Evolutionary conservation across 2,797 vertebrate genomes (phyloP).

Genomic region (Sciurus vulgaris): DNA sequence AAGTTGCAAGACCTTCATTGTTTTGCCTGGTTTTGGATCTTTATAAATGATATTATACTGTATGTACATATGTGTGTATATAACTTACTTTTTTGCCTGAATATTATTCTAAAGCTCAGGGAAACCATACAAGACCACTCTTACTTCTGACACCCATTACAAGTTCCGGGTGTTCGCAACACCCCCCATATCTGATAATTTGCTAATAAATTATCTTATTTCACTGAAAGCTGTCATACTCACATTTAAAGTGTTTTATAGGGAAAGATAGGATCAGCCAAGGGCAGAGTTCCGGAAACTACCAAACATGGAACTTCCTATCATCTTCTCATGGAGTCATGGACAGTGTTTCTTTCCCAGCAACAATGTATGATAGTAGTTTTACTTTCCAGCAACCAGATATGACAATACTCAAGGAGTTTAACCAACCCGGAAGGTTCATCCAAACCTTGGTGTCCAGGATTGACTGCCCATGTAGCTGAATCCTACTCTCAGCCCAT

Average conservation of each 20-base stretch:
- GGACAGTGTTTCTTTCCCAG: not conserved
- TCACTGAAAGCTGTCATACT: not conserved
- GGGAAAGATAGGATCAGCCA: not conserved
- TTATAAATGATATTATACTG: not conserved
- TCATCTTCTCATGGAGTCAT: not conserved
- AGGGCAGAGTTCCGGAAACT: not conserved
- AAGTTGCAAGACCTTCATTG: not conserved
- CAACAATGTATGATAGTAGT: not conserved
- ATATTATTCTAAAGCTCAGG: not conserved
- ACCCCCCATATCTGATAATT: not conserved
- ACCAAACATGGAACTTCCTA: not conserved
- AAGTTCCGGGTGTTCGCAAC: not conserved
- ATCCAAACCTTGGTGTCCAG: not conserved
- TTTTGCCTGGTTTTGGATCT: not conserved
- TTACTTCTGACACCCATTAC: not conserved
- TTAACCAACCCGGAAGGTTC: not conserved
- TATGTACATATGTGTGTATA: not conserved
- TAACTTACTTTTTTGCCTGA: slow-evolving; percentile 7
- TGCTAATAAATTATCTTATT: not conserved
- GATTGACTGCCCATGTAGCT: not conserved
- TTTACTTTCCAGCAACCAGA: too few species aligned
- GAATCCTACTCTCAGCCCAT: not conserved
- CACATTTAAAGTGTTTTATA: not conserved
- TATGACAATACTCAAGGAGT: not conserved
- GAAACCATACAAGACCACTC: not conserved